Base-by-base conservation (phyloP, 2,113 vertebrate species). In the Chitala chitala region DNA sequence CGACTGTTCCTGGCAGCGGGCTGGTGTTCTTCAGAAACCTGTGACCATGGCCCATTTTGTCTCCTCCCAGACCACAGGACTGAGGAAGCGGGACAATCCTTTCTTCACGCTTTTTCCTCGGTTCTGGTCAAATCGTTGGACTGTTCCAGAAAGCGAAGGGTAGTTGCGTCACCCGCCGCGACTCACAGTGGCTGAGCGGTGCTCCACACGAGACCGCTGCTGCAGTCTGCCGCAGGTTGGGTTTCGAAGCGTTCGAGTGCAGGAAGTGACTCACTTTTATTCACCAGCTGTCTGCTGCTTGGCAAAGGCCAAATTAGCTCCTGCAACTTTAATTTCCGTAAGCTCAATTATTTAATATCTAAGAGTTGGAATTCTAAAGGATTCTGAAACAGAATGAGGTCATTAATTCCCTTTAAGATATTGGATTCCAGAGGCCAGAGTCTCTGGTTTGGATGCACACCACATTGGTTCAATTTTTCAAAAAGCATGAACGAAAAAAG, bases 311-410 rank as follows among this genome's bases (percentile, higher is more conserved):
- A 84, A 87, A 87, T 86, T 86, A 88, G 82, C 88, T 87, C 76
- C 85, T 89, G 85, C 86, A 88, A 89, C 84, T 89, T 90, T 89
- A 82, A 90, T 88, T 86, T 87, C 81, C 81, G 77, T 74, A 81
- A 82, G 81, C 85, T 89, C 86, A 86, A 88, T 88, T 90, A 90
- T 90, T 89, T 87, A 88, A 87, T 86, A 87, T 86, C 84, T 81
- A 82, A 86, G 40, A 81, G 78, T 78, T 74, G 77, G 38, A 85
- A 82, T 85, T 89, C 89, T 87, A 84, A 88, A 82, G 84, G 79
- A 82, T 81, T 80, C 82, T 55, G 72, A 66, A 66, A 66, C 8
- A 22, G 72, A 74, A 70, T 55, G 46, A 78, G 65, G 40, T 29
- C 70, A 61, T 20, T 53, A 78, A 58, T 64, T 51, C 58, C 56